Base-by-base conservation (phyloP, 2,113 vertebrate species). In the Mormyrus iriodes region DNA sequence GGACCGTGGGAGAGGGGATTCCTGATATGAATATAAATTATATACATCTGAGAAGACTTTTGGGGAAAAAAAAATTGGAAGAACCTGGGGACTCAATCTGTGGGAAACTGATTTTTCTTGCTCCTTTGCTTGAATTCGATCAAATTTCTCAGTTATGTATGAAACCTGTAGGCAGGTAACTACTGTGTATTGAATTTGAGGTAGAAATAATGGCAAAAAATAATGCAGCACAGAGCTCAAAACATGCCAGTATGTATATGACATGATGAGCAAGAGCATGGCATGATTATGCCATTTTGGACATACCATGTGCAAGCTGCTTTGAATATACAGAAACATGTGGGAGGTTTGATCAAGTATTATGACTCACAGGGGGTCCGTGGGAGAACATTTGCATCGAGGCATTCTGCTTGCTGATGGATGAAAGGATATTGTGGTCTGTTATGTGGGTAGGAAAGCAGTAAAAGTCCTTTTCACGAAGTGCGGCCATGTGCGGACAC, bases 301-400 rank as follows among this genome's bases (percentile, higher is more conserved):
- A 44, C 87, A 65, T 88, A 27, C 21, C 55, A 42, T 15, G 58
- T 5, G 58, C 8, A 10, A 2, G 55, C n/a, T 44, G 87, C 44
- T 24, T 65, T 46, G 31, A 69, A 88, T 69, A 27, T 5, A 0
- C 52, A 88, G 87, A 79, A 61, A 27, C 6, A 51, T 15, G 88
- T 88, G 73, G 88, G 88, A 82, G 69, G 42, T 82, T 51, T 83
- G 12, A 52, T 79, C 27, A 46, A 88, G 51, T 44, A 53, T 13
- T 1, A 69, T 88, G 88, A 88, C 61, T 82, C 88, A 88, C 51
- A 12, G 4, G n/a, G 73, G 24, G 48, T 51, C 83, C 52, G 88
- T 83, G 73, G 46, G 88, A 83, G 88, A 88, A 79, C 69, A 83
- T 88, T 88, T 76, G 65, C 88, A 88, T 88, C 5, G 46, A 88